Percentiles rank a stretch among this genome's conserved stretches.
Evolutionary conservation across 2,888 invertebrate genomes (phyloP).

Genomic region (Clostera curtula): DNA sequence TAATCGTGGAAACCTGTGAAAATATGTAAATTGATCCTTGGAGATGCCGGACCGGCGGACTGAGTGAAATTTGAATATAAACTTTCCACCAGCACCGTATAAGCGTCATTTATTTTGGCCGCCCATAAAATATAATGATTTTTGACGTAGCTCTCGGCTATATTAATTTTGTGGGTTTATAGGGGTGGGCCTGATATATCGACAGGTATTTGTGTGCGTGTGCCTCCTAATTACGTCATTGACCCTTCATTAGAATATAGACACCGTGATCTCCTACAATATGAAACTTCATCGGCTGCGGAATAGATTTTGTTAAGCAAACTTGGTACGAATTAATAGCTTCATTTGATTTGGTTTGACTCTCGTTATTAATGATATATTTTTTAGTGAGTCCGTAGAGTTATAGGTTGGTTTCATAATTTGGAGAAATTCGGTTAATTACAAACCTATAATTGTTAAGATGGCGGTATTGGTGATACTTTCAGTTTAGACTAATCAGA

Average conservation of each 20-base stretch:
- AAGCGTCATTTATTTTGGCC: conserved; percentile 71
- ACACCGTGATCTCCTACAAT: conserved; percentile 15
- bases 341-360: no score
- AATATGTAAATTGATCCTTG: conserved; percentile 74
- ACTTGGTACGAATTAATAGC: no score
- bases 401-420: no score
- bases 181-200: conserved; percentile 48
- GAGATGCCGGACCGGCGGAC: conserved; percentile 69
- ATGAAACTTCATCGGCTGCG: no score
- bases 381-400: no score
- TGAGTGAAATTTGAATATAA: conserved; percentile 72
- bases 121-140: conserved; percentile 73
- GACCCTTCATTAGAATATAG: conserved; percentile 30
- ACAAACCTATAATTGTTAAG: no score
- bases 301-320: no score
- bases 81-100: conserved; percentile 61
- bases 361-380: no score
- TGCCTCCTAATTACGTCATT: conserved; percentile 27
- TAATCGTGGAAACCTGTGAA: conserved; percentile 68
- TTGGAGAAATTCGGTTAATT: no score
- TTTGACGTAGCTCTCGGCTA: conserved; percentile 63
- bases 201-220: conserved; percentile 39
- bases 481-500: no score
- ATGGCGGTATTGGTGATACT: no score
- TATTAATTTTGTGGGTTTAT: conserved; percentile 60